Percentiles rank a stretch among this genome's conserved stretches.
phyloP scores from a whole-genome alignment of 2,113 vertebrate genomes.

The Bufo gargarizans region DNA sequence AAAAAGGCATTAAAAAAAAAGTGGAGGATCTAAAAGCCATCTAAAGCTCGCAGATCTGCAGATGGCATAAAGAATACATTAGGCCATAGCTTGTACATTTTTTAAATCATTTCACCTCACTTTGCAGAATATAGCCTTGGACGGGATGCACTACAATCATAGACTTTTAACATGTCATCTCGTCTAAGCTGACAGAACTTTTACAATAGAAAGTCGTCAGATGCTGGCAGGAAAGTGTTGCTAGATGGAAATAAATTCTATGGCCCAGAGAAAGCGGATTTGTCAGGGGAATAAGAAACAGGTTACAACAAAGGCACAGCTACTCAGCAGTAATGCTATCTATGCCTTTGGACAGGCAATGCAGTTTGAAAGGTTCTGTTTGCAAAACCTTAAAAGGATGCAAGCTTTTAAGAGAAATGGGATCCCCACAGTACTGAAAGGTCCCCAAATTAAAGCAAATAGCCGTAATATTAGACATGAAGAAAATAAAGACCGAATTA shows the following conservation, averaged over 20 bases:
- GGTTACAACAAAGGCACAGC: constrained; percentile 47
- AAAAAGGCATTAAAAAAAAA: constrained; percentile 1
- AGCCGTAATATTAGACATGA: constrained; percentile 33
- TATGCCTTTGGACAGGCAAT: constrained; percentile 35
- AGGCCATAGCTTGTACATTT: constrained; percentile 1
- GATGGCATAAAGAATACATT: background rate
- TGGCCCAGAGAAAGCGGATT: constrained; percentile 9
- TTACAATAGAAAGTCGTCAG: background rate
- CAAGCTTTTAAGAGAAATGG: constrained; percentile 55
- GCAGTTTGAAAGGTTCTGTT: constrained; percentile 37
- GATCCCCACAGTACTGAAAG: constrained; percentile 33
- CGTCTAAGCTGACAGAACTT: background rate
- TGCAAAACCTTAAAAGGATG: constrained; percentile 49
- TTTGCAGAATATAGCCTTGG: background rate
- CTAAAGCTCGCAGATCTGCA: background rate
- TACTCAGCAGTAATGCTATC: constrained; percentile 51
- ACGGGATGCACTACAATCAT: background rate
- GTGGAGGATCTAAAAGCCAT: background rate
- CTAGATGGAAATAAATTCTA: constrained; percentile 22
- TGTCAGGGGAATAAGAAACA: constrained; percentile 41
- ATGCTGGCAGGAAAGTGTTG: background rate
- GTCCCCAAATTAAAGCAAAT: constrained; percentile 36
- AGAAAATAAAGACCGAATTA: constrained; percentile 24
- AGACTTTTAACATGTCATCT: constrained; percentile 18
- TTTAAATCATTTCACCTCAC: background rate